Base-by-base conservation (phyloP, 2,797 vertebrate genomes). In the Falco cherrug region DNA sequence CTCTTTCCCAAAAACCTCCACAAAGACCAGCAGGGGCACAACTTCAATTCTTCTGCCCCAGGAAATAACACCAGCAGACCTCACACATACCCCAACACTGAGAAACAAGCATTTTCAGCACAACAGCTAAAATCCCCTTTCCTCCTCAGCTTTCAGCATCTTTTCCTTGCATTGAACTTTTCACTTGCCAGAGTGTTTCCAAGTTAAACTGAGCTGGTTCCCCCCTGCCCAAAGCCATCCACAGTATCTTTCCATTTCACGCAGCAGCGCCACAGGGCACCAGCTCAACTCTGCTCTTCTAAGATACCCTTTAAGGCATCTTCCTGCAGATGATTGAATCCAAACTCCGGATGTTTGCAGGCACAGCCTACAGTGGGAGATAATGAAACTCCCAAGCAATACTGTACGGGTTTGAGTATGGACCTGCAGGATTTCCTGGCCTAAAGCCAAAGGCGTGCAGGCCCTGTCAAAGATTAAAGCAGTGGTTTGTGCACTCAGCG, bases 71-170 rank as follows among this genome's bases (percentile, higher is more conserved):
- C 6, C 22, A 60, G 17, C 35, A 45, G 28, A 77, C 7, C 37
- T 60, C 4, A 1, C 16, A 11, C 2, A 1, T 6, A 17, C 5
- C 2, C 2, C 35, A 61, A 0, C 0, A 0, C 12, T n/a, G 28
- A 51, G 35, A 69, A 35, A 54, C 2, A 43, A 35, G 8, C 11
- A 29, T 54, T 93, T 84, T 22, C 51, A 93, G 56, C 39, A 53
- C n/a, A 84, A 43, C 4, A 60, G 16, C 31, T 47, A 31, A 76
- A 93, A 90, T 21, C 14, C 15, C 12, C 35, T 87, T 95, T 81
- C 5, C 24, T 59, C n/a, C 35, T 77, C 78, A 82, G 39, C 15
- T 78, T 92, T 64, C 51, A 75, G 65, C 22, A 50, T 35, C 11
- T 76, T 82, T 60, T 76, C 69, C 50, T 67, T 33, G 1, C 41